Base-by-base conservation (phyloP, 2,797 vertebrate genomes). In the Lycodopsis pacificus region DNA sequence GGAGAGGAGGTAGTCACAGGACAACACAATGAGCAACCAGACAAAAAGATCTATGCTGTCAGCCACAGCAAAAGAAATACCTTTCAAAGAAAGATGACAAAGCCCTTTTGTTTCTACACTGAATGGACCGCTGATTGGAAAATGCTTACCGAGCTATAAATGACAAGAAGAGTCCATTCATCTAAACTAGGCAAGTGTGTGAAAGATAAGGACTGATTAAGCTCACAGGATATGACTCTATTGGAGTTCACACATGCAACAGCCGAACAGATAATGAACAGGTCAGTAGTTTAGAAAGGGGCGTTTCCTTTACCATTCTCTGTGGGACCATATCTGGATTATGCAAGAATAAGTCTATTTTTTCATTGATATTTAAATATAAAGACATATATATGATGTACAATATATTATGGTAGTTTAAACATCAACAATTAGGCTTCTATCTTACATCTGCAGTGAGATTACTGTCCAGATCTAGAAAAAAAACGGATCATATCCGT, bases 161-260 rank as follows among this genome's bases (percentile, higher is more conserved):
- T 36, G 38, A 51, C 67, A 71, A 32, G 32, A 20, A 10, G 8
- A 71, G 66, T 80, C 30, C 44, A 30, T 80, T 73, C 22, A 77
- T 78, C 57, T 56, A 7, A 22, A 65, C 71, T 69, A 67, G 78
- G 58, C 76, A 76, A 85, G 62, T 44, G 42, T 17, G 13, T 36
- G 25, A 64, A 62, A 85, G 90, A 92, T 91, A 89, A 84, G 62
- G 48, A 30, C 46, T 77, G 76, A 86, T 84, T 68, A 80, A 56
- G 20, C 11, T 73, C 32, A 51, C 25, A 65, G 17, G 59, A 84
- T 77, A 62, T 48, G 30, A 22, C 54, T 79, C 58, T 73, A 75
- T 49, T 59, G 20, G 19, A 66, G 66, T 76, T 75, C 63, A 80
- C 34, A 71, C 48, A 72, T 44, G 42, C 36, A 79, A 46, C 3